Percentiles rank a stretch among this genome's conserved stretches.
phyloP scores from a whole-genome alignment of 2,888 invertebrate genomes.

The Drosophila birchii region DNA sequence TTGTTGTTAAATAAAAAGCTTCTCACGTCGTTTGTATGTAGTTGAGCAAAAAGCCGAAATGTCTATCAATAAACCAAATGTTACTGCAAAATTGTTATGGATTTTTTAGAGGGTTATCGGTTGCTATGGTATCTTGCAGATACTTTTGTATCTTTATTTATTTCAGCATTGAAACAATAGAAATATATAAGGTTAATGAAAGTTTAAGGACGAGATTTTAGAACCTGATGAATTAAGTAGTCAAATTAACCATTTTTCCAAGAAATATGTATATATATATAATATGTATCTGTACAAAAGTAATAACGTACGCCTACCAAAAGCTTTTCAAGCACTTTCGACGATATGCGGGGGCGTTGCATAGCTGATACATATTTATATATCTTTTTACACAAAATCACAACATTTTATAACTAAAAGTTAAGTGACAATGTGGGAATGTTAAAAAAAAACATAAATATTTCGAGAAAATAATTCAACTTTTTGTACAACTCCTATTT shows the following conservation, averaged over 20 bases:
- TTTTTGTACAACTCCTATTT: neutral
- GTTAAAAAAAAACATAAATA: neutral
- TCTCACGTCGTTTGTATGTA: conserved; percentile 6
- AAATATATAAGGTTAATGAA: neutral
- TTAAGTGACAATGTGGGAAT: neutral
- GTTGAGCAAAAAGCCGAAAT: conserved; percentile 1
- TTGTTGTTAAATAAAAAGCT: conserved; percentile 15
- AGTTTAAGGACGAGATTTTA: neutral
- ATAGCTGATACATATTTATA: neutral
- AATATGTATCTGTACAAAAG: neutral
- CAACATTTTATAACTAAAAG: neutral
- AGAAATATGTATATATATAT: neutral
- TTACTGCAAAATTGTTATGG: neutral
- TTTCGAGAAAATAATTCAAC: too few species aligned
- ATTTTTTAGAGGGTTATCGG: neutral
- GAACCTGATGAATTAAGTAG: neutral
- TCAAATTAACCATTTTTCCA: neutral
- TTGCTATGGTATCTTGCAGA: neutral
- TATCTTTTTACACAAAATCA: neutral
- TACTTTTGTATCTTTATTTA: too few species aligned
- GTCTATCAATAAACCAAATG: conserved; percentile 10
- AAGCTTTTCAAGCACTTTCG: neutral
- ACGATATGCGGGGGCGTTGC: neutral
- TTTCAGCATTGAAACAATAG: neutral
- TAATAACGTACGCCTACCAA: neutral